Evolutionary conservation across 2,888 invertebrate genomes (phyloP), one percentile per base, ranked within the genome.

Genomic region (Magallana nippona): DNA sequence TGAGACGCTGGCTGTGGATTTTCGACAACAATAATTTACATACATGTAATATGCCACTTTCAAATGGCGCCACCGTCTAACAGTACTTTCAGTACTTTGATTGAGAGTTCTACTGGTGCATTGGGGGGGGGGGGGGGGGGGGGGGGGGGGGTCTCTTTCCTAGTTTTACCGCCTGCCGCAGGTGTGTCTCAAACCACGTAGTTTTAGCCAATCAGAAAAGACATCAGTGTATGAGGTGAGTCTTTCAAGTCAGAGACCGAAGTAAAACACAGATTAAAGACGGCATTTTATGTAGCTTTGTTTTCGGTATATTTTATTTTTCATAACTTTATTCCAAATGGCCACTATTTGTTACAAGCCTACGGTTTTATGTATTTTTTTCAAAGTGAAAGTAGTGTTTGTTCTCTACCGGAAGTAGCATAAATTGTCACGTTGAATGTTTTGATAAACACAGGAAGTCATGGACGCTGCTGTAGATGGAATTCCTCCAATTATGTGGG

Each of bases 401-500:
- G 17, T 60, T n/a, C 5, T 44, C 8, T 17, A 63, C 63, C 63
- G 63, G 63, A 63, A 63, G 60, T 10, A n/a, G 60, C 10, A 44
- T 60, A 60, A 60, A 11, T 63, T 63, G 19, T 19, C 63, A 63
- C 22, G 63, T 63, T 19, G 19, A 13, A 11, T 63, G 63, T 63
- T 63, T 63, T 63, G 19, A 27, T 63, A 63, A 63, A 63, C 63
- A 63, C 13, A 63, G 22, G 22, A 63, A 63, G 27, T 63, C 13
- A 88, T 88, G 87, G 86, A 86, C 58, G 85, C 80, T 11, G 88
- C 86, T 8, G 83, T 80, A 56, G 86, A 85, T 60, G 55, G 63
- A 27, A 84, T 60, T n/a, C 85, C 88, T 3, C 84, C 84, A 71
- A 82, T 91, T 15, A 90, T 93, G 90, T 94, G 94, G 94, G 86